Conservation (phyloP, 2,113 vertebrate genomes). For the Trinectes maculatus region DNA sequence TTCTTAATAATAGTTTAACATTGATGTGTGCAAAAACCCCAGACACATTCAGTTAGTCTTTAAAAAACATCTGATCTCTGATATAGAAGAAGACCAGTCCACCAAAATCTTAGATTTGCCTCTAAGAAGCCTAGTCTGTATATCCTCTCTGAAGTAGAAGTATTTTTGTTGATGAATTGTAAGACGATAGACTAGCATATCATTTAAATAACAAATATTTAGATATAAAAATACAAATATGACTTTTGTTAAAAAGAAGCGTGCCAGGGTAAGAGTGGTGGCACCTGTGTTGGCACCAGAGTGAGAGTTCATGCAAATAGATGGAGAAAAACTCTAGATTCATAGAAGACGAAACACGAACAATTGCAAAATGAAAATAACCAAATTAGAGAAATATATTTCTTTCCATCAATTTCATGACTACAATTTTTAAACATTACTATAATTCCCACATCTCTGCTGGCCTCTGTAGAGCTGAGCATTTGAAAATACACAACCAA, state of each 20-base stretch:
- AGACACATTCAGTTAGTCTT: slow-evolving; percentile 88
- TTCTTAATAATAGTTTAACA: slow-evolving; percentile 88
- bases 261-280: slow-evolving; percentile 86
- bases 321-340: slow-evolving; percentile 82
- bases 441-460: slow-evolving; percentile 58
- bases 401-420: slow-evolving; percentile 67
- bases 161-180: slow-evolving; percentile 86
- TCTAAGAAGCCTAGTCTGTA: slow-evolving; percentile 68
- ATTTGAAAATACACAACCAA: slow-evolving; percentile 45
- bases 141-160: slow-evolving; percentile 81
- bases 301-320: slow-evolving; percentile 92
- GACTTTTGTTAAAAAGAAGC: slow-evolving; percentile 93
- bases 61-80: slow-evolving; percentile 77
- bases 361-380: slow-evolving; percentile 63
- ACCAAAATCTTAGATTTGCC: slow-evolving; percentile 65
- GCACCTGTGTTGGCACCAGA: slow-evolving; percentile 86
- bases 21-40: slow-evolving; percentile 88
- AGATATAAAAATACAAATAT: slow-evolving; percentile 98
- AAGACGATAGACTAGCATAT: slow-evolving; percentile 90
- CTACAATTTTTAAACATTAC: slow-evolving; percentile 61
- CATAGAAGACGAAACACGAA: slow-evolving; percentile 62
- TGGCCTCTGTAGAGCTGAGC: slow-evolving; percentile 66
- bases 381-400: slow-evolving; percentile 71
- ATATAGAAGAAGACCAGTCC: slow-evolving; percentile 77
- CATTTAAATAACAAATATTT: slow-evolving; percentile 93